Conservation (phyloP, 2,888 invertebrate genomes). For the Macrosoma leucophasiata region DNA sequence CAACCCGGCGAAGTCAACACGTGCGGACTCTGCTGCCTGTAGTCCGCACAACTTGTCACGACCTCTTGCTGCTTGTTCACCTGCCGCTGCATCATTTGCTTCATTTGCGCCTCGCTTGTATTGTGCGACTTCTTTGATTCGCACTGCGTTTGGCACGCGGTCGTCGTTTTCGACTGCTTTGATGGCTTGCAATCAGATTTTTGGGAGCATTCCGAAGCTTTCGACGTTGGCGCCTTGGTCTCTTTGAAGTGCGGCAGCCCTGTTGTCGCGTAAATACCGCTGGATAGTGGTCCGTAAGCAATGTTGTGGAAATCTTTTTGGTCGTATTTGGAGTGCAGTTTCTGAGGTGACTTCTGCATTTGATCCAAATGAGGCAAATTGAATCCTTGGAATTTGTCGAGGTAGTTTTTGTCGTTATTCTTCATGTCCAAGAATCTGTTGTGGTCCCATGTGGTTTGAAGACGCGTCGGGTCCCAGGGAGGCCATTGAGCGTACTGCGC, state of each 20-base stretch:
- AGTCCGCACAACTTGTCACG: slow-evolving; percentile 55
- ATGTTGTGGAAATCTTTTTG: slow-evolving; percentile 69
- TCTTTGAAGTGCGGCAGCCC: slow-evolving; percentile 65
- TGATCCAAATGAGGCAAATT: slow-evolving; percentile 76
- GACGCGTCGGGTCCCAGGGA: slow-evolving; percentile 71
- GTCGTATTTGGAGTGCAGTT: slow-evolving; percentile 69
- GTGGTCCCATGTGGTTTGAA: slow-evolving; percentile 72
- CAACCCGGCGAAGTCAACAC: slow-evolving; percentile 54
- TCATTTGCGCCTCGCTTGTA: slow-evolving; percentile 51
- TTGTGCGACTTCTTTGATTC: slow-evolving; percentile 50
- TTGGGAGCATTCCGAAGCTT: slow-evolving; percentile 55
- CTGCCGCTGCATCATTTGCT: slow-evolving; percentile 63
- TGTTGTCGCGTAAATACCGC: slow-evolving; percentile 56
- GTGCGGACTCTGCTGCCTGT: slow-evolving; percentile 58
- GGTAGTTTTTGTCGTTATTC: slow-evolving; percentile 70
- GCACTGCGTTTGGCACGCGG: slow-evolving; percentile 65
- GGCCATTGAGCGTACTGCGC: slow-evolving; percentile 80
- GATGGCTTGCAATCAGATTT: slow-evolving; percentile 61
- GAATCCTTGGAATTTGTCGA: slow-evolving; percentile 77
- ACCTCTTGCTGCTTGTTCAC: slow-evolving; percentile 53
- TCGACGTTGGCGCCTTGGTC: slow-evolving; percentile 51
- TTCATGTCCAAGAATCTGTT: slow-evolving; percentile 68
- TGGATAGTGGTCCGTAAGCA: slow-evolving; percentile 60
- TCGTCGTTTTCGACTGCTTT: slow-evolving; percentile 63
- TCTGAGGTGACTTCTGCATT: slow-evolving; percentile 77